These are phyloP conservation scores for Crenuchus spilurus DNA, from an alignment of 2,797 vertebrate species.

Conservation along the genomic window DNA sequence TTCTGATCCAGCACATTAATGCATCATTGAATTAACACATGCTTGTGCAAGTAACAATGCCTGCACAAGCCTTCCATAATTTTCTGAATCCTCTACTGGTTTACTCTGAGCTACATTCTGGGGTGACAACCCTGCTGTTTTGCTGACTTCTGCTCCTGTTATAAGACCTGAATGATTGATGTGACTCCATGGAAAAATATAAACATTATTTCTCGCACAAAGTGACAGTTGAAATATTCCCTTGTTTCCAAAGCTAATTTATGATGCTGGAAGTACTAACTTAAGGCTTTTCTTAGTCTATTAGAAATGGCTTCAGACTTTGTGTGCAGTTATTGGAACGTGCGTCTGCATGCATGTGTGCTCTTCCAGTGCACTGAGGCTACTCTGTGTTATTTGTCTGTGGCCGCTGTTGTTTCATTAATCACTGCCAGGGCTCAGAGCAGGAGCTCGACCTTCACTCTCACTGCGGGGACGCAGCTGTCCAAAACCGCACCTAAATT, in stretches of 20 bases:
- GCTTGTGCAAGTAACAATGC: background rate
- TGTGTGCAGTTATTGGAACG: slow-evolving; percentile 15
- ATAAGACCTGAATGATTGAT: slow-evolving; percentile 5
- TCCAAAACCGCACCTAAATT: slow-evolving; percentile 57
- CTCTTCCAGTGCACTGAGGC: slow-evolving; percentile 5
- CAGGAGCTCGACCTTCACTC: slow-evolving; percentile 45
- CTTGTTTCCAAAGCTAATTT: background rate
- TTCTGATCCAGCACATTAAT: background rate
- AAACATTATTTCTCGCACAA: background rate
- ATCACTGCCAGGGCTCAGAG: slow-evolving; percentile 53
- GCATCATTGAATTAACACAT: background rate
- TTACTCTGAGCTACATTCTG: background rate
- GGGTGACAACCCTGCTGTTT: background rate
- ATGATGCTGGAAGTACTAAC: background rate
- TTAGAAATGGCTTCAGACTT: slow-evolving; percentile 1
- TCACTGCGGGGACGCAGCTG: slow-evolving; percentile 53
- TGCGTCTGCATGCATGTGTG: slow-evolving; percentile 9
- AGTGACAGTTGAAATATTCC: slow-evolving; percentile 10
- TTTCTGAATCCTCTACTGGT: background rate
- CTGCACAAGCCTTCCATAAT: background rate
- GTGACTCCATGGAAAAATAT: background rate
- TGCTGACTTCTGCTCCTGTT: background rate
- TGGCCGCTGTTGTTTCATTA: slow-evolving; percentile 49
- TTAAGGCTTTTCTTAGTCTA: background rate
- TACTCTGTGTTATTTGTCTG: slow-evolving; percentile 35